These are phyloP conservation scores for Ifrita kowaldi DNA, from an alignment of 2,113 vertebrate species.

Conservation along the genomic window DNA sequence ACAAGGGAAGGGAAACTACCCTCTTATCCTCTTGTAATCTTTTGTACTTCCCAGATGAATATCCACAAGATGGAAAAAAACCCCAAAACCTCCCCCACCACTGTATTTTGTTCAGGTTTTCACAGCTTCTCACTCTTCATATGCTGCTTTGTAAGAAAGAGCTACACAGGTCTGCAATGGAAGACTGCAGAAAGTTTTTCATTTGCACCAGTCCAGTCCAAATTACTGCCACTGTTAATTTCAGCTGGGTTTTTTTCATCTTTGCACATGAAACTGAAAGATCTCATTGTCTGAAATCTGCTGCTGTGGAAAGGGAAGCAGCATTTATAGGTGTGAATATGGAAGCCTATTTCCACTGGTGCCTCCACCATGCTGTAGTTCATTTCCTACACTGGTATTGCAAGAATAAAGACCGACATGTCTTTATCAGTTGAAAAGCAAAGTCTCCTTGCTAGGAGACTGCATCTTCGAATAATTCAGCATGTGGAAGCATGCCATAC, in stretches of 20 bases:
- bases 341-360: not conserved
- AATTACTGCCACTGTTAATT: not conserved
- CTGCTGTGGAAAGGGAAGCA: not conserved
- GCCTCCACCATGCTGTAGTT: not conserved
- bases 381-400: not conserved
- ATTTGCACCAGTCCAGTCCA: not conserved
- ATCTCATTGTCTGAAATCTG: not conserved
- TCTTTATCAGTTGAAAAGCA: not conserved
- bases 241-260: not conserved
- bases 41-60: not conserved
- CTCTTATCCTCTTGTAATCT: not conserved
- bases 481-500: not conserved
- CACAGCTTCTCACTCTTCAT: not conserved
- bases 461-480: not conserved
- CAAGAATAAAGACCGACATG: not conserved
- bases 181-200: not conserved
- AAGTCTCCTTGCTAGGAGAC: not conserved
- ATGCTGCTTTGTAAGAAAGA: not conserved
- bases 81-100: not conserved
- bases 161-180: not conserved
- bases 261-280: not conserved
- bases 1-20: not conserved
- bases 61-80: not conserved
- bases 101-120: not conserved
- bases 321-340: not conserved